Evolutionary conservation across 2,888 invertebrate genomes (phyloP), one percentile per base, ranked within the genome.

Genomic region (Trachelus troglodyta): DNA sequence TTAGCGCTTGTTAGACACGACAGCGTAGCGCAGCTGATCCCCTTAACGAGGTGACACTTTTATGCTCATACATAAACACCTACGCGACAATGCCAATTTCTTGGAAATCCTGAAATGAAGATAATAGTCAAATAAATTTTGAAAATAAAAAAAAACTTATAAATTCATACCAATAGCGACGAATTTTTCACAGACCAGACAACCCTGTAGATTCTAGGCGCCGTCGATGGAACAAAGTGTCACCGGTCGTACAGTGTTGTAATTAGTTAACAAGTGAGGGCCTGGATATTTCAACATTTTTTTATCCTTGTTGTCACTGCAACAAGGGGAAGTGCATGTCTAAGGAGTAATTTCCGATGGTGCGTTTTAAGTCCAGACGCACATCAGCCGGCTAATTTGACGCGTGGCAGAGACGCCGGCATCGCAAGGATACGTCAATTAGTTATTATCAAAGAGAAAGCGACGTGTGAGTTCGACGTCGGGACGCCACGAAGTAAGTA

Each of bases 1-100:
- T 90, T 90, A 89, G 88, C 87, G 89, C 90, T 91, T 88, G 91
- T 91, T 91, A 91, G 88, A 85, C 86, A 77, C 85, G 87, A 88
- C 90, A 90, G 89, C 88, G 84, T 84, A 85, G 83, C 83, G 86
- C 88, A 87, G 89, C 89, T 90, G 89, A 91, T 91, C 89, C 90
- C 88, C 88, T 86, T 86, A 86, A 86, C 86, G 86, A 86, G 86
- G 77, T 83, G 85, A 80, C 79, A 77, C 82, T 80, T 81, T 81
- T 80, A 34, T 35, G 23, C 12, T 31, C 56, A 31, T 23, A 37
- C 12, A 23, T 75, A 23, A 56, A 34, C 68, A 31, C 31, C 40
- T n/a, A 30, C 23, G 56, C 23, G 23, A 56, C 23, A 23, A 23
- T 0, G 56, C 9, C 56, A 56, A 56, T 56, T 56, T 56, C 56